Percentiles rank a stretch among this genome's conserved stretches.
Evolutionary conservation across 2,113 vertebrate genomes (phyloP).

Genomic region (Pituophis catenifer): DNA sequence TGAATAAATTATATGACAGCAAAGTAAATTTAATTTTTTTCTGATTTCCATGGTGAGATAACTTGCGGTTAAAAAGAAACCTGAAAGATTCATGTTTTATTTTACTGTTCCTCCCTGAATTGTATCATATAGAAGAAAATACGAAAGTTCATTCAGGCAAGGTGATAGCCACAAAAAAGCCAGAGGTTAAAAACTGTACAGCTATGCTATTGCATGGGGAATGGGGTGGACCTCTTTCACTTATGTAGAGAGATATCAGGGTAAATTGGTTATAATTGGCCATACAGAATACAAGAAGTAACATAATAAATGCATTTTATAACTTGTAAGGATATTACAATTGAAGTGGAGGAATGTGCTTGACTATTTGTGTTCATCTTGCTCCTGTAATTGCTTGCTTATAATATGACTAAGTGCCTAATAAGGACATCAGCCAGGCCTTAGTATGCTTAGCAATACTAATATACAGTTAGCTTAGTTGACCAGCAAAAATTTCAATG

Average conservation of each 20-base stretch:
- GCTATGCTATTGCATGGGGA: not conserved
- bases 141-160: not conserved
- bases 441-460: not conserved
- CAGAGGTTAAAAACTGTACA: not conserved
- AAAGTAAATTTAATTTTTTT: not conserved
- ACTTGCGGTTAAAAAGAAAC: not conserved
- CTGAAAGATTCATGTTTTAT: not conserved
- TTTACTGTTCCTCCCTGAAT: not conserved
- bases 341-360: not conserved
- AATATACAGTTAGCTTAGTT: not conserved
- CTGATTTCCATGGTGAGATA: not conserved
- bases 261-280: not conserved
- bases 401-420: not conserved
- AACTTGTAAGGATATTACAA: no score
- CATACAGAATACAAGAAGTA: not conserved
- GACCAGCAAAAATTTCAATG: fast-evolving
- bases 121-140: not conserved
- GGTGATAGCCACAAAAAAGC: not conserved
- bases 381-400: not conserved
- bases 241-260: not conserved
- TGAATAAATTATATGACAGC: not conserved
- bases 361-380: not conserved
- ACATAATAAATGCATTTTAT: not conserved
- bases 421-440: not conserved
- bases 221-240: not conserved